These are phyloP conservation scores for Cosmia pyralina DNA, from an alignment of 2,888 invertebrate species.

Conservation along the genomic window DNA sequence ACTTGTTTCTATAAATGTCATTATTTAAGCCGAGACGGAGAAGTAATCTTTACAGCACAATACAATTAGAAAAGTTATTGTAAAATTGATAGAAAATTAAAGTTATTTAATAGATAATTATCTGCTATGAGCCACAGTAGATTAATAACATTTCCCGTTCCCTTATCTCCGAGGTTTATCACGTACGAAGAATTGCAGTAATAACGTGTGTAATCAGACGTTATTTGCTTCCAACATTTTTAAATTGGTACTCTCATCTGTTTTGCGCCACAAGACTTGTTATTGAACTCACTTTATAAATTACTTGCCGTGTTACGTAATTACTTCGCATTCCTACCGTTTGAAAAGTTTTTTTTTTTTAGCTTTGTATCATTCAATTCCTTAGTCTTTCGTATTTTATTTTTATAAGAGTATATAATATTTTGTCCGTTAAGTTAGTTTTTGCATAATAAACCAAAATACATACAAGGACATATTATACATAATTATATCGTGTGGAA, in stretches of 20 bases:
- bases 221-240: constrained; percentile 57
- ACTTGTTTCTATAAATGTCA: neutral
- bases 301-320: constrained; percentile 50
- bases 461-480: too few species aligned
- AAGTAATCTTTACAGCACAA: constrained; percentile 1
- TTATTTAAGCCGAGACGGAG: neutral
- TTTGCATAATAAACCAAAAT: neutral
- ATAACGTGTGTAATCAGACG: constrained; percentile 59
- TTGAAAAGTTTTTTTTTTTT: constrained; percentile 30
- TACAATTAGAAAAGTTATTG: constrained; percentile 1
- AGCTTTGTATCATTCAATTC: constrained; percentile 8
- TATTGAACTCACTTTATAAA: constrained; percentile 49
- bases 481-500: neutral
- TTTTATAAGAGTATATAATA: neutral
- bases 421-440: neutral
- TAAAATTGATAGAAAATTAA: neutral
- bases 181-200: constrained; percentile 65
- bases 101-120: neutral
- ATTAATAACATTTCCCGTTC: constrained; percentile 40
- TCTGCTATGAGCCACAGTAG: neutral
- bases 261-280: constrained; percentile 46
- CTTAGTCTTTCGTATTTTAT: neutral
- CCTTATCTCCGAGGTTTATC: constrained; percentile 63
- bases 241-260: constrained; percentile 51
- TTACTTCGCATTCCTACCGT: constrained; percentile 35